These are phyloP conservation scores for Steatornis caripensis DNA, from an alignment of 2,113 vertebrate species.

Conservation along the genomic window DNA sequence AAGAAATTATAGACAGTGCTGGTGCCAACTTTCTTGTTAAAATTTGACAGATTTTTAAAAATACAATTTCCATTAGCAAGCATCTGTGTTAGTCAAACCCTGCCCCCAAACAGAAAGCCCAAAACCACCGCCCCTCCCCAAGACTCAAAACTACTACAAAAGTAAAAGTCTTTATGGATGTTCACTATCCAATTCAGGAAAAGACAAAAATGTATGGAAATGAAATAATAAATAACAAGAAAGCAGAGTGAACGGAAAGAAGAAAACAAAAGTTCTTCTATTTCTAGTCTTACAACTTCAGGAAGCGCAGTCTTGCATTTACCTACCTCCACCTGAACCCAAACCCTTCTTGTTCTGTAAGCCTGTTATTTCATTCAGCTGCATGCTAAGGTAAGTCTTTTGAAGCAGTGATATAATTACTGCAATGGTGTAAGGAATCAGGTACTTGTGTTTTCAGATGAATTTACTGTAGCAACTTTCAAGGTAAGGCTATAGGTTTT, in stretches of 20 bases:
- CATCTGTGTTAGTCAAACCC: not conserved
- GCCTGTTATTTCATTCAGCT: not conserved
- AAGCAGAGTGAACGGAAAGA: not conserved
- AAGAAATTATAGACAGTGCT: not conserved
- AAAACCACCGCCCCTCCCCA: fast-evolving
- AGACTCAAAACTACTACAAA: not conserved
- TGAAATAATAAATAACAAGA: not conserved
- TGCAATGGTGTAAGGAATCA: not conserved
- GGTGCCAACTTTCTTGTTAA: not conserved
- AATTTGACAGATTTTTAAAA: not conserved
- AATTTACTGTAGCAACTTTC: not conserved
- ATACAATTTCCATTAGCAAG: not conserved
- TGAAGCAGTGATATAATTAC: not conserved
- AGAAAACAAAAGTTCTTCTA: not conserved
- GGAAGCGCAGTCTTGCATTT: not conserved
- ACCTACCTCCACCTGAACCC: not conserved
- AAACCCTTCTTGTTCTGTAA: not conserved
- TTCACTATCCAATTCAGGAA: not conserved
- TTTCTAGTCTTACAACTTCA: not conserved
- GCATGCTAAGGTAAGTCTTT: not conserved
- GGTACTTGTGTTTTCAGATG: not conserved
- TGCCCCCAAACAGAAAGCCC: not conserved
- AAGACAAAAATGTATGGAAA: not conserved
- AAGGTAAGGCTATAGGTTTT: not conserved
- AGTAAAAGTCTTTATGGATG: not conserved